Base-by-base conservation (phyloP, 1,140 invertebrate genomes). In the Drosophila littoralis region DNA sequence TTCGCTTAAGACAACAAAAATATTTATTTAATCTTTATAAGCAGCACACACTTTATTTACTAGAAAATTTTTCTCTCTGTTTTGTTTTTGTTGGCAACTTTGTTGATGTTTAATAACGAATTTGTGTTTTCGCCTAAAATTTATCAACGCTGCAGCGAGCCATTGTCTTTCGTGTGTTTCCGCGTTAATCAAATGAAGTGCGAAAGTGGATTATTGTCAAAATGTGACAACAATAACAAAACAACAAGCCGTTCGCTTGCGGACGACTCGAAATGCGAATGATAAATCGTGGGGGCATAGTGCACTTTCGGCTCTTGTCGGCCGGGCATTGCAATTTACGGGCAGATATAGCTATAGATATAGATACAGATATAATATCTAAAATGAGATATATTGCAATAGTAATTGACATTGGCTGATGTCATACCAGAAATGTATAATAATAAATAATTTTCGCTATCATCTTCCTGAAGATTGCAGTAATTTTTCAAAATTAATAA, bases 21-120 rank as follows among this genome's bases (percentile, higher is more conserved):
- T 84, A 80, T 84, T 84, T 84, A 67, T 61, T 80, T 80, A 64
- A 77, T 77, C 51, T 74, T 43, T 70, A 63, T 60, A 76, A 71
- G 65, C 75, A 55, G 42, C 33, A 15, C 33, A 59, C 54, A 64
- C 50, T 22, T 43, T 71, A 57, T 72, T 65, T 66, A 59, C 61
- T 36, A 10, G 38, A 13, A 36, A 43, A 17, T 63, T 42, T 57
- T 6, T 35, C 22, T 15, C 15, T n/a, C 17, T 9, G 64, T 46
- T 55, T 65, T 38, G n/a, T 7, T 15, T 15, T 22, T 51, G 6
- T 28, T 48, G 33, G 33, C 28, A 12, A 13, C 54, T 17, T 51
- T 60, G 77, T 51, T 67, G 38, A 57, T 69, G 59, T 71, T 81
- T 74, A 75, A 66, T 75, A 63, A 78, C 68, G 61, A 66, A 45